Evolutionary conservation across 2,888 invertebrate genomes (phyloP).

Genomic region (Sarcophaga subvicina): DNA sequence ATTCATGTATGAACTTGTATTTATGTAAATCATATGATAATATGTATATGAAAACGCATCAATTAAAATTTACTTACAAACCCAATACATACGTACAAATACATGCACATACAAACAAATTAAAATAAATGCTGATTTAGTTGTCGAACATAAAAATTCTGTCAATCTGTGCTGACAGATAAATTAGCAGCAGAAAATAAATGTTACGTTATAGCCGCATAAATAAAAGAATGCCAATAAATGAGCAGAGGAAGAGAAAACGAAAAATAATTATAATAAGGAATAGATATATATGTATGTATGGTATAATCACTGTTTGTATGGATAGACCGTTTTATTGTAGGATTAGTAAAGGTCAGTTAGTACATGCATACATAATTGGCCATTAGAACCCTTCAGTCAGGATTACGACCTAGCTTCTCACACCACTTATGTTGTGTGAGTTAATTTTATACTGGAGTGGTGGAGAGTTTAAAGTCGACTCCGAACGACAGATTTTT

Average conservation of each 20-base stretch:
- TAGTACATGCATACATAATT: too few species aligned
- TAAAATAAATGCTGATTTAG: constrained; percentile 51
- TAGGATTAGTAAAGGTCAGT: too few species aligned
- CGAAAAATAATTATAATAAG: not conserved
- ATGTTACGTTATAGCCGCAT: not conserved
- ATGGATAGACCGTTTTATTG: too few species aligned
- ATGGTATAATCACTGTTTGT: not conserved
- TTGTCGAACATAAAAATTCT: constrained; percentile 56
- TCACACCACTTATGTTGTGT: too few species aligned
- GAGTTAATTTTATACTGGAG: too few species aligned
- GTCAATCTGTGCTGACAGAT: constrained; percentile 73
- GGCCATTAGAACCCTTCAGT: too few species aligned
- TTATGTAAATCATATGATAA: not conserved
- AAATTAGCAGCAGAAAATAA: constrained; percentile 71
- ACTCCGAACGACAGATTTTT: too few species aligned
- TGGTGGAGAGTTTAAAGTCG: too few species aligned
- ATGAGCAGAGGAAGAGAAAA: not conserved
- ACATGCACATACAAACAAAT: not conserved
- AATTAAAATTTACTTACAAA: not conserved
- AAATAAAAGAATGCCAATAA: not conserved
- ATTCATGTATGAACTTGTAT: too few species aligned
- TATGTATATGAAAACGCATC: not conserved
- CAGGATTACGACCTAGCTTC: too few species aligned
- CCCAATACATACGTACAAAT: not conserved
- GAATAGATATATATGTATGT: not conserved